These are phyloP conservation scores for Pantherophis guttatus DNA, from an alignment of 2,113 vertebrate species.

Conservation along the genomic window DNA sequence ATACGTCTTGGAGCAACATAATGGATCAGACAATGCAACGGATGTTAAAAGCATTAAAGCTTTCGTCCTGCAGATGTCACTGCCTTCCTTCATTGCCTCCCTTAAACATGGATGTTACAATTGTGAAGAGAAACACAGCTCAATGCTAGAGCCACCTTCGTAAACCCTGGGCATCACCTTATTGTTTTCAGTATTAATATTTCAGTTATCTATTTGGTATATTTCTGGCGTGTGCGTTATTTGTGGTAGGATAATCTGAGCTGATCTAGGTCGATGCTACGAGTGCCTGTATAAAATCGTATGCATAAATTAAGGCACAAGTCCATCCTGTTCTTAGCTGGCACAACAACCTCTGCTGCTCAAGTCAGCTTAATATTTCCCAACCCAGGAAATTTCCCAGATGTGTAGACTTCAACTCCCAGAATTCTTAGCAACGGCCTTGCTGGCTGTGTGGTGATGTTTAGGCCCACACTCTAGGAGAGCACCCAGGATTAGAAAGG, in stretches of 20 bases:
- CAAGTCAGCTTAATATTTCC: not conserved
- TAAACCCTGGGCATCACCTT: not conserved
- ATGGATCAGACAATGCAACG: too few relatives aligned
- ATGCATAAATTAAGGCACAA: not conserved
- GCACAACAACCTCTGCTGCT: not conserved
- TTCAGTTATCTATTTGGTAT: not conserved
- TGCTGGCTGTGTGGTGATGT: not conserved
- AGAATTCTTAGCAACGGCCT: not conserved
- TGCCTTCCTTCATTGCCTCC: not conserved
- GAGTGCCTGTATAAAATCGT: not conserved
- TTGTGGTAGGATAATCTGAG: not conserved
- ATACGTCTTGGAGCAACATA: not conserved
- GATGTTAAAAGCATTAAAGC: not conserved
- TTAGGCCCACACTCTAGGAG: not conserved
- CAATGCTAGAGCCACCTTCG: not conserved
- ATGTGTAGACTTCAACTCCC: not conserved
- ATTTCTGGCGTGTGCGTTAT: not conserved
- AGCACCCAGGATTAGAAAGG: not conserved
- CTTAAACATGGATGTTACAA: not conserved
- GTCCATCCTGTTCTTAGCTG: not conserved
- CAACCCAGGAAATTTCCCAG: not conserved
- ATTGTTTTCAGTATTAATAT: not conserved
- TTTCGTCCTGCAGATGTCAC: not conserved
- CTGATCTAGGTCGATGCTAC: not conserved
- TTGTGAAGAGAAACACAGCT: not conserved